A percentile compares a stretch with the other conserved stretches of the same genome.
Conservation (phyloP, 1,140 invertebrate species). For the Drepana arcuata region DNA sequence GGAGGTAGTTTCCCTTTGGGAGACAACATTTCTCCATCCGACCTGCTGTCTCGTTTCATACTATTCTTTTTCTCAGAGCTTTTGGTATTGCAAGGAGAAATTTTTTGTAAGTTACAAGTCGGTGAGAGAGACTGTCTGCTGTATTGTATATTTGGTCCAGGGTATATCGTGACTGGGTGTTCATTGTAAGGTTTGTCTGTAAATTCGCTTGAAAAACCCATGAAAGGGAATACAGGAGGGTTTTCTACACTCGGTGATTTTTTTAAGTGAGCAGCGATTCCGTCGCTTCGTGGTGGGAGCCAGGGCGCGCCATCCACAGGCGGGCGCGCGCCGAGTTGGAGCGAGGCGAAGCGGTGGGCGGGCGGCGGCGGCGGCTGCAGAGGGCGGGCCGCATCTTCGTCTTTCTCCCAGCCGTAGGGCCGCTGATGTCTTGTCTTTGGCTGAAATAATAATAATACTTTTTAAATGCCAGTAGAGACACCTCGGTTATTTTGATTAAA, state of each 20-base stretch:
- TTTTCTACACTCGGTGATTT: slow-evolving; percentile 62
- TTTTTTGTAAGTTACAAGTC: slow-evolving; percentile 48
- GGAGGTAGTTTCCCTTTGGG: slow-evolving; percentile 76
- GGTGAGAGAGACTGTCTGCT: slow-evolving; percentile 61
- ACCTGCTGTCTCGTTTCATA: slow-evolving; percentile 50
- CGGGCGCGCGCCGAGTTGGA: slow-evolving; percentile 73
- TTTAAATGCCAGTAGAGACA: too few species aligned
- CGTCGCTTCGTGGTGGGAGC: slow-evolving; percentile 54
- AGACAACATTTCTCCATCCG: slow-evolving; percentile 65
- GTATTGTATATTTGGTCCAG: slow-evolving; percentile 65
- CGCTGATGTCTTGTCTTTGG: slow-evolving; percentile 82
- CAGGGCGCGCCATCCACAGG: slow-evolving; percentile 46
- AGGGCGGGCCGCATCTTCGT: slow-evolving; percentile 59
- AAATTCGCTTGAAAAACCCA: slow-evolving; percentile 67
- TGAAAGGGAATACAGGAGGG: slow-evolving; percentile 58
- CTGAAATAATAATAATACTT: slow-evolving; percentile 61
- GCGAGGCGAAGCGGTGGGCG: slow-evolving; percentile 77
- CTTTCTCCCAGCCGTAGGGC: slow-evolving; percentile 81
- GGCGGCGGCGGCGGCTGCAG: slow-evolving; percentile 72
- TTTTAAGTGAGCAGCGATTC: slow-evolving; percentile 27
- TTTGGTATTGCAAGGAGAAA: slow-evolving; percentile 51
- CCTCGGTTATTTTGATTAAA: too few species aligned
- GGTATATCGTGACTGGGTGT: slow-evolving; percentile 76
- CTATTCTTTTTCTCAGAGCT: slow-evolving; percentile 42
- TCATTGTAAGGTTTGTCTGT: slow-evolving; percentile 73